Percentiles rank a stretch among this genome's conserved stretches.
Conservation (phyloP, 2,113 vertebrate species). For the Mustela lutreola region DNA sequence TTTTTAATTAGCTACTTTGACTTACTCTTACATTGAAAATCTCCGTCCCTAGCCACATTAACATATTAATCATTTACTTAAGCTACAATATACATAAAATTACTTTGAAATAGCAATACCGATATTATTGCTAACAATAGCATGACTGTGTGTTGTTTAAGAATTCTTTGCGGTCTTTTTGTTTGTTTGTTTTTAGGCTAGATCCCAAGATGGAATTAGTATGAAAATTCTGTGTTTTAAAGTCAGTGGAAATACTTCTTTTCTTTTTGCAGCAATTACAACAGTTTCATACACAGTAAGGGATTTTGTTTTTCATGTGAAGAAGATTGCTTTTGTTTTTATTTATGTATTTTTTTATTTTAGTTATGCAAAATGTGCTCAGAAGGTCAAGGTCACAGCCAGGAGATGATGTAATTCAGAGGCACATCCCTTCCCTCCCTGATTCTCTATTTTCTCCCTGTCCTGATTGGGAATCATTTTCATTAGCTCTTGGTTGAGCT, state of each 20-base stretch:
- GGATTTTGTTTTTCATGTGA: not conserved
- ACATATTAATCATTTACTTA: not conserved
- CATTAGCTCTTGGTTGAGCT: not conserved
- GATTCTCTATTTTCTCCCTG: not conserved
- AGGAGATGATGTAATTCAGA: not conserved
- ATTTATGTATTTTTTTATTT: not conserved
- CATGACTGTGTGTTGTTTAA: not conserved
- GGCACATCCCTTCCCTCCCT: not conserved
- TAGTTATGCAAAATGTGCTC: not conserved
- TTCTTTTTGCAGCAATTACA: not conserved
- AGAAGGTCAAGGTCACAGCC: not conserved
- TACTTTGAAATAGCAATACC: not conserved
- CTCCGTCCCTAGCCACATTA: not conserved
- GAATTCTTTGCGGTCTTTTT: not conserved
- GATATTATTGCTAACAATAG: constrained; percentile 14
- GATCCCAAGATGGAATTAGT: constrained; percentile 1
- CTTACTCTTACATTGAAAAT: not conserved
- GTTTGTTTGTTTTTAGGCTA: not conserved
- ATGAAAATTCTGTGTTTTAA: constrained; percentile 9
- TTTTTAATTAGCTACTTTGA: not conserved
- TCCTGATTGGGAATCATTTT: not conserved
- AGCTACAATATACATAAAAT: not conserved
- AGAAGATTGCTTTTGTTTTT: not conserved
- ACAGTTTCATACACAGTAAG: not conserved
- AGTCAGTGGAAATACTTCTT: constrained; percentile 14